A percentile compares a stretch with the other conserved stretches of the same genome.
Conservation (phyloP, 2,113 vertebrate genomes). For the Rhabdomys dilectus region DNA sequence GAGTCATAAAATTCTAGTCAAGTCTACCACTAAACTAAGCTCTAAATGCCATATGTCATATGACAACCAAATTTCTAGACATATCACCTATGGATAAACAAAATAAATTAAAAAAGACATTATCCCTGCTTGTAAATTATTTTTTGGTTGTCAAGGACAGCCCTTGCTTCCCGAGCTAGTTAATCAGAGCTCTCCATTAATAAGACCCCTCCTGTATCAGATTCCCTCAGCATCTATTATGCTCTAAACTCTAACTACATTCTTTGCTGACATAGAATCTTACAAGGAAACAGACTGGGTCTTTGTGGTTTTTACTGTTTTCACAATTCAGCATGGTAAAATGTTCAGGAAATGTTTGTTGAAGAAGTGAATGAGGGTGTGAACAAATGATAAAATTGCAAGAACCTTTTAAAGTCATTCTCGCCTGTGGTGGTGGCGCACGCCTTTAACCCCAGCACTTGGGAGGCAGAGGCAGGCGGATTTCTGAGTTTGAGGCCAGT, state of each 20-base stretch:
- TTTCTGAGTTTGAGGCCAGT: no score
- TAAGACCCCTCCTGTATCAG: no score
- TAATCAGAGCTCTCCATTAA: neutral
- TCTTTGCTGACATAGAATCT: neutral
- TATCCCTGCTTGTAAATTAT: neutral
- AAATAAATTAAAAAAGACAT: neutral
- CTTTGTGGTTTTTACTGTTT: neutral
- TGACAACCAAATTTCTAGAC: neutral
- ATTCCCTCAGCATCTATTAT: neutral
- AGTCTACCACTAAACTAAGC: conserved; percentile 34
- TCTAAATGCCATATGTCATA: neutral
- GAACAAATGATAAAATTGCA: neutral
- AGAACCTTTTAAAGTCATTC: neutral
- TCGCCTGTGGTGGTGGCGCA: no score
- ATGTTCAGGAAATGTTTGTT: neutral
- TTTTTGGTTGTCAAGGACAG: neutral
- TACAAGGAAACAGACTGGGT: neutral
- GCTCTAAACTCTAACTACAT: neutral
- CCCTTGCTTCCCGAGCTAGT: neutral
- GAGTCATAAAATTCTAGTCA: conserved; percentile 25
- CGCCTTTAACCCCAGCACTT: no score
- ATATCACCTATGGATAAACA: neutral
- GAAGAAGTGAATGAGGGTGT: neutral
- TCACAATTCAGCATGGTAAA: neutral
- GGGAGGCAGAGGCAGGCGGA: no score